Evolutionary conservation across 2,888 invertebrate genomes (phyloP), one percentile per base, ranked within the genome.

Genomic region (Muscina levida): DNA sequence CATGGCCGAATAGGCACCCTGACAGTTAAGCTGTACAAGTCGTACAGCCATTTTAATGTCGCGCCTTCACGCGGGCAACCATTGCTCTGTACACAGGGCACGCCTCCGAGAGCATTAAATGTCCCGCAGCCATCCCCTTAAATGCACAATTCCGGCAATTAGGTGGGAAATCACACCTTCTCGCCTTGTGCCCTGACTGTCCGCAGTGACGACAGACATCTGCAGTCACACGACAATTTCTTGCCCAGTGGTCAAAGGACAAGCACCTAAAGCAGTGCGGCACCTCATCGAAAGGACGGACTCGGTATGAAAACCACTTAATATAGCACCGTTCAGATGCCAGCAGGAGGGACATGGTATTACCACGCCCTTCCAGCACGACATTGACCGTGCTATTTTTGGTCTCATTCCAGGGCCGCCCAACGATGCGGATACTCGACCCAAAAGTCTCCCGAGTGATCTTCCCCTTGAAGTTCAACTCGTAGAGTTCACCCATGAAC

Each of bases 131-230:
- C 15, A 70, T 46, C 1, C 76, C 79, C 66, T 46, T 71, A 31
- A 76, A 71, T 0, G 79, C 72, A 59, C 83, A 82, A 5, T 83
- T 80, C 5, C 83, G 76, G 57, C 76, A 77, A 59, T n/a, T 17
- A 59, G 74, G 19, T 44, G 71, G 67, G 24, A 76, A 66, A 0
- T 8, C 26, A 59, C 80, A 82, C 8, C 51, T 46, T 5, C 19
- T 31, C 24, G 48, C 51, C 67, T 6, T 31, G 42, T 76, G 76
- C 3, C 78, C 82, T 2, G 10, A 10, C 24, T 65, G 22, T 1
- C 72, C 75, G 31, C 82, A 75, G 13, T 68, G 74, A 10, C 70
- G 57, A 65, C 79, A 79, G 6, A 75, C 62, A 1, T 68, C 72
- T 6, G 2, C 17, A 37, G 71, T 79, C 0, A 77, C 1, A 2